phyloP scores from a whole-genome alignment of 2,797 vertebrate species.

The Coregonus ussuriensis region DNA sequence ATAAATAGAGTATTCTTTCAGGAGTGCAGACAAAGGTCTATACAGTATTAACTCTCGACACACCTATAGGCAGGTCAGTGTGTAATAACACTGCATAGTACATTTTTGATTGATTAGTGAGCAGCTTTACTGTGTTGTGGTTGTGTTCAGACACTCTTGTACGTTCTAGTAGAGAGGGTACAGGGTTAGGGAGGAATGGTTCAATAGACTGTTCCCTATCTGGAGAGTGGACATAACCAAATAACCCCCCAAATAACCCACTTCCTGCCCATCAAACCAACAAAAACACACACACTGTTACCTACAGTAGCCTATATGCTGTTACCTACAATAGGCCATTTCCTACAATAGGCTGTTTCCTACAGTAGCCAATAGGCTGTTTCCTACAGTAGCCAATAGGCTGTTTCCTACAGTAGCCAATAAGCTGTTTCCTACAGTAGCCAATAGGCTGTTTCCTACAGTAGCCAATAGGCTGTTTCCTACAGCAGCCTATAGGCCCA shows the following conservation, averaged over 20 bases:
- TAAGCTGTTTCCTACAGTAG: no score
- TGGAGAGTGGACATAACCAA: constrained; percentile 22
- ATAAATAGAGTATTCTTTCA: constrained; percentile 26
- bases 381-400: no score
- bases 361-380: no score
- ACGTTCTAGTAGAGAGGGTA: constrained; percentile 12
- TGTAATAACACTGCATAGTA: constrained; percentile 34
- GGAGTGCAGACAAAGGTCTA: constrained; percentile 26
- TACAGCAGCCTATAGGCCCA: constrained; percentile 39
- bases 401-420: constrained; percentile 4
- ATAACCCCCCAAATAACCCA: constrained; percentile 23
- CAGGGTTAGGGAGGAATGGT: background rate
- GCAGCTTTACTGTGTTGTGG: constrained; percentile 17
- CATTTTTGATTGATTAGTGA: constrained; percentile 34
- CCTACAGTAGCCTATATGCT: constrained; percentile 30
- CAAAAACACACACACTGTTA: background rate
- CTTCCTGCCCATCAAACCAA: background rate
- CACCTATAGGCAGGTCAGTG: constrained; percentile 65
- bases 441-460: no score
- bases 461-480: constrained; percentile 11
- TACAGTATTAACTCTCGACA: constrained; percentile 30
- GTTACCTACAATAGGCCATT: background rate
- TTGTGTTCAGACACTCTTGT: constrained; percentile 3
- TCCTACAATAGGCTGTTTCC: no score
- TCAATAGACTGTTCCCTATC: background rate